phyloP scores from a whole-genome alignment of 2,888 invertebrate genomes.

The Dasysyrphus tricinctus region DNA sequence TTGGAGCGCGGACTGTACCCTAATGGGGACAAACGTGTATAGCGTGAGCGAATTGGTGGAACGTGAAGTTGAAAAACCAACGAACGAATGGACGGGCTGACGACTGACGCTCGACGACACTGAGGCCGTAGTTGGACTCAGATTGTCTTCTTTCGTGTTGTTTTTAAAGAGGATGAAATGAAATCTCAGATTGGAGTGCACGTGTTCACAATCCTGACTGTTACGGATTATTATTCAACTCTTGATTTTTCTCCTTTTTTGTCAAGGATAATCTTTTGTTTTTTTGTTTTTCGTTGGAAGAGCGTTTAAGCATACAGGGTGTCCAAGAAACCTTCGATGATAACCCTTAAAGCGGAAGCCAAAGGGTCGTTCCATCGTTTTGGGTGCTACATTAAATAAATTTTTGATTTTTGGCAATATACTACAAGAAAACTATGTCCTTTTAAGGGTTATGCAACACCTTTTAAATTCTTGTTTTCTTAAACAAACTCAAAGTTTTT shows the following conservation, averaged over 20 bases:
- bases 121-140: not conserved
- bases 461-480: no score
- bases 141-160: slow-evolving; percentile 23
- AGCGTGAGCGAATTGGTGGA: slow-evolving; percentile 25
- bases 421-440: no score
- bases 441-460: no score
- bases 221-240: slow-evolving; percentile 59
- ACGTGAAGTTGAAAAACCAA: not conserved
- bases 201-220: slow-evolving; percentile 51
- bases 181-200: slow-evolving; percentile 55
- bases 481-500: no score
- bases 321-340: not conserved
- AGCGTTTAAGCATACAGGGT: not conserved
- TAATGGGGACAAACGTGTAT: not conserved
- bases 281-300: slow-evolving; percentile 19
- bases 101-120: not conserved
- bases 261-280: slow-evolving; percentile 36
- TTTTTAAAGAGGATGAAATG: slow-evolving; percentile 38
- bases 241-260: slow-evolving; percentile 35
- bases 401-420: no score
- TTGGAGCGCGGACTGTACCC: slow-evolving; percentile 25
- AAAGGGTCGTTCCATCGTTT: no score
- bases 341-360: no score
- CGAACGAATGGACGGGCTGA: not conserved
- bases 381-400: no score